Percentiles rank a stretch among this genome's conserved stretches.
These are phyloP conservation scores for Drosophila monieri DNA, from an alignment of 2,888 invertebrate genomes.

Conservation along the genomic window DNA sequence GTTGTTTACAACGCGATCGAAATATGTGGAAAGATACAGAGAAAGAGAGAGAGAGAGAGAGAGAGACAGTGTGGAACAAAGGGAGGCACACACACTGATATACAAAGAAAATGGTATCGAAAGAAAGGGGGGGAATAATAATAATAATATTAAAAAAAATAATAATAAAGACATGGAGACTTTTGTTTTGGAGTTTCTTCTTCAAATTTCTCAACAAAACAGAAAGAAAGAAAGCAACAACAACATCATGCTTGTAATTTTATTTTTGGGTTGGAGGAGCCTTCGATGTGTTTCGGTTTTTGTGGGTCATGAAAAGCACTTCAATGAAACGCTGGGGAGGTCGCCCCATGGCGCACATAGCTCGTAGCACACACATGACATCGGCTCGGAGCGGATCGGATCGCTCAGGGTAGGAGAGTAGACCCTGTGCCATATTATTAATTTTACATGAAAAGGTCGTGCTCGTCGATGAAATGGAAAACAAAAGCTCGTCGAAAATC, in stretches of 20 bases:
- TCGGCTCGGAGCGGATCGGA: conserved; percentile 26
- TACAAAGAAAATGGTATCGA: conserved; percentile 13
- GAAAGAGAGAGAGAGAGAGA: conserved; percentile 18
- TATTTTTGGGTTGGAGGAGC: conserved; percentile 30
- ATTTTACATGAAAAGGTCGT: conserved; percentile 73
- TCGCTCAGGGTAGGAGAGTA: conserved; percentile 56
- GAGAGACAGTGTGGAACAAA: conserved; percentile 26
- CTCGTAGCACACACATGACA: conserved; percentile 23
- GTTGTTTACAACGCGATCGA: conserved; percentile 72
- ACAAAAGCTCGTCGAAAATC: conserved; percentile 11
- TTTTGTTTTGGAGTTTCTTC: conserved; percentile 42
- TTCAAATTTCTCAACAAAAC: conserved; percentile 49
- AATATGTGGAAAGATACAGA: conserved; percentile 44
- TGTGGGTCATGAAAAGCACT: conserved; percentile 64
- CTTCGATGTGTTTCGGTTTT: conserved; percentile 40
- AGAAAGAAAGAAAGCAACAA: conserved; percentile 70
- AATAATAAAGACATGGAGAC: conserved; percentile 32
- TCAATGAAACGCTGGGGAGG: conserved; percentile 57
- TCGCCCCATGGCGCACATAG: conserved; percentile 34
- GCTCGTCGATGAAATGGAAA: conserved; percentile 56
- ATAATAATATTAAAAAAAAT: conserved; percentile 26
- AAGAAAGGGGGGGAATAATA: conserved; percentile 21
- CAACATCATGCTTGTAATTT: conserved; percentile 1
- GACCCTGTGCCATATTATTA: conserved; percentile 77
- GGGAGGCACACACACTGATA: conserved; percentile 10